These are phyloP conservation scores for Sprattus sprattus DNA, from an alignment of 2,113 vertebrate species.

Conservation along the genomic window DNA sequence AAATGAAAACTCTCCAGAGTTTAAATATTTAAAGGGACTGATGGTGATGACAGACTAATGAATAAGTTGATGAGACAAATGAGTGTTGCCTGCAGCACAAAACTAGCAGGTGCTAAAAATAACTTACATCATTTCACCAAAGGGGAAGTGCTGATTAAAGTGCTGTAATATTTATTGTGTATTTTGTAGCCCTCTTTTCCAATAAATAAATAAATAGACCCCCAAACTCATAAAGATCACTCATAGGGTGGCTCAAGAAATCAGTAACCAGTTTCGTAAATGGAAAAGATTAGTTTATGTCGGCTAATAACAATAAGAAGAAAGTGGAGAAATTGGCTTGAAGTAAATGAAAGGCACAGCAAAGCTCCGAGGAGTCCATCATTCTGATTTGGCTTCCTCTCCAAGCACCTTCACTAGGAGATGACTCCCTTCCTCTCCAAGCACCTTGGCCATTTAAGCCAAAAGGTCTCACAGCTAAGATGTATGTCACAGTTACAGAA, in stretches of 20 bases:
- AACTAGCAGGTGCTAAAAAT: conserved; percentile 11
- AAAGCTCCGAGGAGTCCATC: neutral
- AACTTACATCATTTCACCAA: neutral
- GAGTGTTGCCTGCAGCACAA: conserved; percentile 35
- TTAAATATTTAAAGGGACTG: conserved; percentile 59
- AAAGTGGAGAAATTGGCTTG: neutral
- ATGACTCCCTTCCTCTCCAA: neutral
- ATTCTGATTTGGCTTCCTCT: neutral
- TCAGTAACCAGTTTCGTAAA: neutral
- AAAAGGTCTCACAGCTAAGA: neutral
- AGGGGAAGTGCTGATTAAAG: neutral
- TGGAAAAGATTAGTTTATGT: neutral
- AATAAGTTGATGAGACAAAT: conserved; percentile 30
- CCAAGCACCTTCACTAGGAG: neutral
- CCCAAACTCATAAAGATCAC: neutral
- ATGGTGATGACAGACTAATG: conserved; percentile 48
- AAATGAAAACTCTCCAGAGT: conserved; percentile 33
- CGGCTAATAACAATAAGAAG: neutral
- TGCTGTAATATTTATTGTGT: neutral
- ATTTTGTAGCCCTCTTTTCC: neutral
- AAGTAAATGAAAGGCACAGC: neutral
- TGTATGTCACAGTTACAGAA: neutral
- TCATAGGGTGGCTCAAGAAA: too few relatives aligned
- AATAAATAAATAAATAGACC: conserved; percentile 22
- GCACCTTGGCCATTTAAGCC: neutral